These are phyloP conservation scores for Enteromius trimaculatus DNA, from an alignment of 2,797 vertebrate genomes.

Conservation along the genomic window DNA sequence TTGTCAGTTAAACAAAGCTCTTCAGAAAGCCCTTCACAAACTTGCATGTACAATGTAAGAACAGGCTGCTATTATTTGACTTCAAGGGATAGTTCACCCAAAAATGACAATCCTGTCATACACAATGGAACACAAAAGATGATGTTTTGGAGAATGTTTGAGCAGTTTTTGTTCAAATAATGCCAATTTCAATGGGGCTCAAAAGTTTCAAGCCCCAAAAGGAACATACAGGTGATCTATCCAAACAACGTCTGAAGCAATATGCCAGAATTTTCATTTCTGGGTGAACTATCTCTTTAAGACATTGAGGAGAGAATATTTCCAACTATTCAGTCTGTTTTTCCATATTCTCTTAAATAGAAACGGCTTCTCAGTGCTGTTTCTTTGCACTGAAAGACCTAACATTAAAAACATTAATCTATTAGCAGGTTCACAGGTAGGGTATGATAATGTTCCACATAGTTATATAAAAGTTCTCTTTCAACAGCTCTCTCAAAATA, in stretches of 20 bases:
- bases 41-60: neutral
- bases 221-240: neutral
- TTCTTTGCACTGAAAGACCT: neutral
- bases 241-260: neutral
- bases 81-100: neutral
- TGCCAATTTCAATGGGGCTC: neutral
- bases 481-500: constrained; percentile 28
- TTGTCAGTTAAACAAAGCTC: constrained; percentile 11
- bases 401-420: constrained; percentile 25
- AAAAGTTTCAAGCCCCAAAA: neutral
- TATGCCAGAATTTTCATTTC: neutral
- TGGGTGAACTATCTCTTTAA: neutral
- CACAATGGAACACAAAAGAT: neutral
- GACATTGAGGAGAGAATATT: neutral
- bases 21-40: neutral
- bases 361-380: neutral
- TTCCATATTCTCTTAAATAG: constrained; percentile 1
- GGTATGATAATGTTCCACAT: constrained; percentile 22
- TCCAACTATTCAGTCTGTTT: neutral
- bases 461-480: constrained; percentile 20
- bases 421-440: constrained; percentile 29
- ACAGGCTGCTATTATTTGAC: neutral
- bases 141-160: neutral
- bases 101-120: neutral
- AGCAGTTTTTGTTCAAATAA: neutral